Evolutionary conservation across 2,797 vertebrate genomes (phyloP), one percentile per base, ranked within the genome.

Genomic region (Lutjanus argentimaculatus): DNA sequence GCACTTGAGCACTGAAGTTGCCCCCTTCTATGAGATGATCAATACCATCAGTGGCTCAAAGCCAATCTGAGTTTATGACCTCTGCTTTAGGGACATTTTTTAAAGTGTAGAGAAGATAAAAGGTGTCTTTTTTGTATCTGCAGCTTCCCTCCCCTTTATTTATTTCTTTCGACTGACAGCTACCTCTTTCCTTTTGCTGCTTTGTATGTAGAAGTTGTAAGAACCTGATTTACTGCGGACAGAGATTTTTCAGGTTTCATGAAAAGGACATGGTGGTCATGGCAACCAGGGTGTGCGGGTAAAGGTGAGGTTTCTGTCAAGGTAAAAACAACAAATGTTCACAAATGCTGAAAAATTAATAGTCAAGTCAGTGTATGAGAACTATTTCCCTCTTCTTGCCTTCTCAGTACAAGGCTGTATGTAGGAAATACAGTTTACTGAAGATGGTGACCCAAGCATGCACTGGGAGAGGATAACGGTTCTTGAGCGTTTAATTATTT

Each of bases 401-500:
- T 82, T 71, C 72, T 81, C 77, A 62, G 10, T 17, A 12, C 48
- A 25, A 70, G 62, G 61, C 57, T 45, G 7, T 7, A 14, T 65
- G 42, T 62, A n/a, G 49, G 67, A 85, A 81, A 77, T 53, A 58
- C 52, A 61, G 55, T 62, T 73, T 62, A 17, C 30, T 69, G 67
- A 69, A 49, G 71, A 89, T 21, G 30, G 40, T 73, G 80, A 84
- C 84, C 82, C 40, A 58, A 77, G 81, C 57, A 55, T 77, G 76
- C 61, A 36, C 4, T 42, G 55, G 53, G 51, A 85, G 48, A 77
- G 79, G 77, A 91, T 87, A 88, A 75, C 45, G 22, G 45, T 84
- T 83, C 69, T 82, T 67, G 3, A 59, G 65, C 15, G 3, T 90
- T 92, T 87, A 88, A 92, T 87, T 87, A 93, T 92, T 93, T 77